These are phyloP conservation scores for Phallusia fumigata DNA, from an alignment of 23 tunicate genomes.

Conservation along the genomic window DNA sequence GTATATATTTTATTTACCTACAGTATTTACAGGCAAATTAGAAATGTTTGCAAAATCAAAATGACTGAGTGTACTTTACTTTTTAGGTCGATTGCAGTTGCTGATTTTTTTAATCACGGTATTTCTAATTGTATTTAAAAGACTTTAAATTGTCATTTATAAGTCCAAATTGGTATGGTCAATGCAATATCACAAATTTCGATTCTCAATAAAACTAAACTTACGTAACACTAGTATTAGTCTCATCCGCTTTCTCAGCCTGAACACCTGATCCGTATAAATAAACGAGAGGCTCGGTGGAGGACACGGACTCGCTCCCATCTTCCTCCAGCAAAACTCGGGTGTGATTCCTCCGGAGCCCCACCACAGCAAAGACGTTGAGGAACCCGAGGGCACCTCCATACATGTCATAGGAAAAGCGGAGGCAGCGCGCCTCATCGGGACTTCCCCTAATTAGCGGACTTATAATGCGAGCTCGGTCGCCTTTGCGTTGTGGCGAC, in stretches of 20 bases:
- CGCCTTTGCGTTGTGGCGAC: slow-evolving; percentile 61
- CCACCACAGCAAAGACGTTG: slow-evolving; percentile 47
- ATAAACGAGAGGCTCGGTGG: slow-evolving; percentile 34
- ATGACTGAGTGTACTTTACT: no score
- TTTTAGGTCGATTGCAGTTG: no score
- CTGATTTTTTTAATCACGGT: no score
- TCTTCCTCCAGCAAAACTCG: not conserved
- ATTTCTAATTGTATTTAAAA: no score
- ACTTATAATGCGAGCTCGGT: slow-evolving; percentile 46
- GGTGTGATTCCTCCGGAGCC: slow-evolving; percentile 8
- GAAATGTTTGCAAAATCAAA: no score
- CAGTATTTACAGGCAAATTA: no score
- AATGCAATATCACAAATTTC: no score
- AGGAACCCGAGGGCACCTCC: slow-evolving; percentile 63
- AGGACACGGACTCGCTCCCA: slow-evolving; percentile 12
- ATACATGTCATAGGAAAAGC: slow-evolving; percentile 77
- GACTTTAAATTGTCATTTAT: no score
- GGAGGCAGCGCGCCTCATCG: slow-evolving; percentile 48
- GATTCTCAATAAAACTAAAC: not conserved
- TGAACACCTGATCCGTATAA: slow-evolving; percentile 21
- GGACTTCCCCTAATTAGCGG: slow-evolving; percentile 49
- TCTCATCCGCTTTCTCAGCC: not conserved
- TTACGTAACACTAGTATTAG: not conserved
- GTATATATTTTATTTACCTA: no score
- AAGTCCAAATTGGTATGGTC: no score